These are phyloP conservation scores for Xerus inauris DNA, from an alignment of 2,113 vertebrate genomes.

Conservation along the genomic window DNA sequence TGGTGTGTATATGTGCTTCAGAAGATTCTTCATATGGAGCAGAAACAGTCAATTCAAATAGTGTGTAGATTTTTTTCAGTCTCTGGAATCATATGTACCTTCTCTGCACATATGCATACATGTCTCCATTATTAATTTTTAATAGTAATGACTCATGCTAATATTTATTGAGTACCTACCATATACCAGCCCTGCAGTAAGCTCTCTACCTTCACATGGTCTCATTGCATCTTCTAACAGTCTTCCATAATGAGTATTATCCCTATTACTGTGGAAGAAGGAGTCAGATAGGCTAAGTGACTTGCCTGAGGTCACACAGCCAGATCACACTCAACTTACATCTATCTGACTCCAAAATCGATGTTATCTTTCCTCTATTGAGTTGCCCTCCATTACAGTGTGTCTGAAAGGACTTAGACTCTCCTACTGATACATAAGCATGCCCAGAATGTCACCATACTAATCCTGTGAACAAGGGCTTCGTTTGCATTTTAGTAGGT, in stretches of 20 bases:
- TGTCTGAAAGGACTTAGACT: background rate
- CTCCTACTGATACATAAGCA: background rate
- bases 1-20: too few relatives aligned
- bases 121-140: constrained; percentile 38
- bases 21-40: background rate
- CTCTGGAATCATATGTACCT: background rate
- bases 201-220: background rate
- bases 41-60: constrained; percentile 21
- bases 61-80: background rate
- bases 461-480: background rate
- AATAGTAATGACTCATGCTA: background rate
- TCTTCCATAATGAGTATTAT: background rate
- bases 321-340: background rate
- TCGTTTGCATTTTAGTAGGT: background rate
- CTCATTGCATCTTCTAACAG: background rate
- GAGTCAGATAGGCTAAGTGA: constrained; percentile 27
- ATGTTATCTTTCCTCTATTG: background rate
- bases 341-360: background rate
- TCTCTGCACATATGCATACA: background rate
- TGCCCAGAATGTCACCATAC: background rate
- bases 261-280: background rate
- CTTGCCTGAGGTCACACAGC: constrained; percentile 14
- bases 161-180: background rate
- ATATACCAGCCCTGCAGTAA: background rate
- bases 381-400: background rate